Percentiles rank a stretch among this genome's conserved stretches.
Evolutionary conservation across 2,113 vertebrate genomes (phyloP).

Genomic region (Odocoileus virginianus): DNA sequence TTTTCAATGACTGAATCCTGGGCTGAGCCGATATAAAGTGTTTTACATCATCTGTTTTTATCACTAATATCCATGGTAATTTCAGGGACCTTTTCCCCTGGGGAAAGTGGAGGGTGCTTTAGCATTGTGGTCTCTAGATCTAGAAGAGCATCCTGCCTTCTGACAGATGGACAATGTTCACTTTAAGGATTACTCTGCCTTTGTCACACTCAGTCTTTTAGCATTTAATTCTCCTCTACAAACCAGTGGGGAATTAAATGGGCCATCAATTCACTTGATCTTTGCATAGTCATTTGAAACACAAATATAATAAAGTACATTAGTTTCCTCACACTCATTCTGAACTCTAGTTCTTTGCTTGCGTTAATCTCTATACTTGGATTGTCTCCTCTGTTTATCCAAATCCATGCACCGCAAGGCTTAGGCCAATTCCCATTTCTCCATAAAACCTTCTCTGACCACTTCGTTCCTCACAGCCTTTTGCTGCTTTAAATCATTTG

Average conservation of each 20-base stretch:
- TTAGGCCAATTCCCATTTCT: conserved; percentile 17
- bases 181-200: not conserved
- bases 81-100: not conserved
- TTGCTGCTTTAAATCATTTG: conserved; percentile 10
- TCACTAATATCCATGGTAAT: not conserved
- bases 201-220: not conserved
- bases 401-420: not conserved
- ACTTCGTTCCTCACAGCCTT: conserved; percentile 1
- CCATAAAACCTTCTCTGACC: conserved; percentile 11
- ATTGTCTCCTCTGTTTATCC: conserved; percentile 40
- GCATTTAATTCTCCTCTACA: conserved; percentile 44
- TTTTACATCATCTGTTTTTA: not conserved
- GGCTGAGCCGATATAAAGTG: not conserved
- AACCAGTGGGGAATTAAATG: conserved; percentile 36
- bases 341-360: conserved; percentile 21
- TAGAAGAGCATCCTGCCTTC: not conserved
- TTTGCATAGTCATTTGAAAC: conserved; percentile 62
- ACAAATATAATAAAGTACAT: conserved; percentile 47
- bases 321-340: conserved; percentile 33
- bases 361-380: conserved; percentile 17
- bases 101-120: not conserved
- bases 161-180: not conserved
- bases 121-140: not conserved
- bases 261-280: conserved; percentile 34
- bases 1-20: conserved; percentile 2